Evolutionary conservation across 2,888 invertebrate species (phyloP), one percentile per base, ranked within the genome.

Genomic region (Lysandra bellargus): DNA sequence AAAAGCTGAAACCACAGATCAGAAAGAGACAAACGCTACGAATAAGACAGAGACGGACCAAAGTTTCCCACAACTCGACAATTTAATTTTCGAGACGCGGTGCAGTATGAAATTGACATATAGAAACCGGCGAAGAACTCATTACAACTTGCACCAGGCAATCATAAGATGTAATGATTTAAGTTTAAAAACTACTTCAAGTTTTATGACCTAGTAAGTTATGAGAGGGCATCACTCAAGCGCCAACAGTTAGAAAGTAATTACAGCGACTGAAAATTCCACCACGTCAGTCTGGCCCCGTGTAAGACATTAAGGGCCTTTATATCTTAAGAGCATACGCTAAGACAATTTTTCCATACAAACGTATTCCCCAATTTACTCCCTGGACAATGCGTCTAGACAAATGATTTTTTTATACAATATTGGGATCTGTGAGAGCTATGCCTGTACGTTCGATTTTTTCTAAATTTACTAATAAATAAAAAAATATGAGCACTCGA

Each of bases 51-150:
- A 64, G 64, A 61, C 3, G 12, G 23, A 12, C 64, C 64, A 64
- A 14, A 30, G 64, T 64, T 64, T 64, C 64, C 9, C 64, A 30
- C 64, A 64, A 30, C 30, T 64, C 64, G 1, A 64, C 30, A 64
- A 30, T 64, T 64, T 64, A 64, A 64, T 64, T 30, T 61, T 64
- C 64, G 12, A 30, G 30, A 30, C 64, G 64, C 30, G 64, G 64
- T 64, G 30, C 64, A 64, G 64, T 30, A 30, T 30, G 30, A 64
- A 64, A 64, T 64, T 64, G 64, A 64, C 64, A 64, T 64, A 30
- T 64, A 4, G 64, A 64, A 30, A 64, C 64, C 7, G 9, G 1
- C 64, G 30, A 1, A 2, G 60, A 64, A 64, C 64, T 64, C 12
- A 30, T 64, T 64, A 30, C 64, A 64, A 64, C 64, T 64, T 30